These are phyloP conservation scores for Lipotes vexillifer DNA, from an alignment of 2,113 vertebrate species.

Conservation along the genomic window DNA sequence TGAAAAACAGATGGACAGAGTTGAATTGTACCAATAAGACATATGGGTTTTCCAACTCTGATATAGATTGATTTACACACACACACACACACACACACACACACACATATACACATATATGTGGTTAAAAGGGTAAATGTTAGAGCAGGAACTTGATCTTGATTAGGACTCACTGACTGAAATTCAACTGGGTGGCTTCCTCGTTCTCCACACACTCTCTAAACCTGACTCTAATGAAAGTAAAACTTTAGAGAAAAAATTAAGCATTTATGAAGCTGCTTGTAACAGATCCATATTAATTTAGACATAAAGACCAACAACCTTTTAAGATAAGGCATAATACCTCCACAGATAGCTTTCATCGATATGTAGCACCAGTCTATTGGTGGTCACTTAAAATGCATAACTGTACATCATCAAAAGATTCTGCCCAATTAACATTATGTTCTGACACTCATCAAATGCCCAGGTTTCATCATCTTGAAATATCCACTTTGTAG, in stretches of 20 bases:
- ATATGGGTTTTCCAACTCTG: not conserved
- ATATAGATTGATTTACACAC: not conserved
- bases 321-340: not conserved
- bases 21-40: not conserved
- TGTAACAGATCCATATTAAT: not conserved
- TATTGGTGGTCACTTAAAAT: not conserved
- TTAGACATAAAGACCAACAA: not conserved
- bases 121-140: not conserved
- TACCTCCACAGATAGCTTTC: not conserved
- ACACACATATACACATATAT: not conserved
- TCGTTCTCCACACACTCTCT: not conserved
- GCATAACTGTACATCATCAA: not conserved
- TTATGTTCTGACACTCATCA: not conserved
- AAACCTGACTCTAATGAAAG: not conserved
- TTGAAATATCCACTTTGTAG: not conserved
- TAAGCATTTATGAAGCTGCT: not conserved
- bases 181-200: not conserved
- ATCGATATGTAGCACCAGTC: not conserved
- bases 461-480: not conserved
- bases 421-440: not conserved
- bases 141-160: not conserved
- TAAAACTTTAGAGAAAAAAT: conserved; percentile 10
- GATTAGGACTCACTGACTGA: not conserved
- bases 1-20: not conserved
- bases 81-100: too few species aligned